Conservation (phyloP, 2,113 vertebrate species). For the Bucco capensis region DNA sequence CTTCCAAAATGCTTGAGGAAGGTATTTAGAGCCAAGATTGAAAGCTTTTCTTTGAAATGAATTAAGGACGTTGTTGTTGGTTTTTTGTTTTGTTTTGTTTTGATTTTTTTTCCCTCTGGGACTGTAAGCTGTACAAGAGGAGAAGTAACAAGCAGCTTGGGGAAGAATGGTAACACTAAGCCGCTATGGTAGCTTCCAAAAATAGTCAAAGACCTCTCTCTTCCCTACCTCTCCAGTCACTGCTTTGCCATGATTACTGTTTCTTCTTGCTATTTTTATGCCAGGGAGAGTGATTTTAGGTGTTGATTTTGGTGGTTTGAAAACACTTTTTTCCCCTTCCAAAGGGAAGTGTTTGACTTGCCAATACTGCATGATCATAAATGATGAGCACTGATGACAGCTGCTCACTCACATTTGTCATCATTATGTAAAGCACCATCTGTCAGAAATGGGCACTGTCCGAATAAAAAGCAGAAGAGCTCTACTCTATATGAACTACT, state of each 20-base stretch:
- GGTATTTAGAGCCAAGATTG: neutral
- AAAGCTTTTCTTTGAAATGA: neutral
- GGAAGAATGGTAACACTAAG: neutral
- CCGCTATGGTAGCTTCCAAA: neutral
- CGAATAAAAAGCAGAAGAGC: neutral
- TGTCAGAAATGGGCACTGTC: slow-evolving; percentile 4
- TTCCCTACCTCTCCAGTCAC: neutral
- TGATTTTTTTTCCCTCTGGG: neutral
- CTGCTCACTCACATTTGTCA: slow-evolving; percentile 56
- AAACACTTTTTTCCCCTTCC: neutral
- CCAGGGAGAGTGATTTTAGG: neutral
- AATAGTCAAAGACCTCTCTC: neutral
- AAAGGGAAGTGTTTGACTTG: neutral
- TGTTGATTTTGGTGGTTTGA: neutral
- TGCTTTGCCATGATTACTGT: neutral
- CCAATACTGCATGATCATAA: neutral
- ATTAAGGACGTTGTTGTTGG: too few species aligned
- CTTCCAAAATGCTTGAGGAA: neutral
- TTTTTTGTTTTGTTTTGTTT: neutral
- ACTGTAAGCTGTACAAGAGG: neutral
- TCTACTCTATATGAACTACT: neutral
- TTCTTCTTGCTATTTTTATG: slow-evolving; percentile 5
- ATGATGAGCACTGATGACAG: slow-evolving; percentile 34
- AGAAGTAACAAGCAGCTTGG: neutral
- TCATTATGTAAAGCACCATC: slow-evolving; percentile 45